These are phyloP conservation scores for Baryphthengus martii DNA, from an alignment of 2,113 vertebrate genomes.

Conservation along the genomic window DNA sequence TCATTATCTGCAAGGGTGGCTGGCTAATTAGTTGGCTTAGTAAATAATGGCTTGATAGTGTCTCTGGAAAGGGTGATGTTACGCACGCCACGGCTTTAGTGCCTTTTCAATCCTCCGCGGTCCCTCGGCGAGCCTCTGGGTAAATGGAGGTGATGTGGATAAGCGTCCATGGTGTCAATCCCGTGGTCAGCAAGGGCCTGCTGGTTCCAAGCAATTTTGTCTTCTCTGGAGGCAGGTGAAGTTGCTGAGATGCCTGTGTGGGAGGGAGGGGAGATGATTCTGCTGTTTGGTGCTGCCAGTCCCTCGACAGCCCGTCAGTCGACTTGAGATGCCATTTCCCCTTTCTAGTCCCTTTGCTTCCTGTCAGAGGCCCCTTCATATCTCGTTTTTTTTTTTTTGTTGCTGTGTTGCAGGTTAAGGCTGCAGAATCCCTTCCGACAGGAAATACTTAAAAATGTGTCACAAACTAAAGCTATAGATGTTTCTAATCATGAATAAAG, in stretches of 20 bases:
- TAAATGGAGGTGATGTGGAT: neutral
- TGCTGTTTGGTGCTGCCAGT: neutral
- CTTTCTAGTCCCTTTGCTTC: neutral
- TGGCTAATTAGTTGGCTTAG: conserved; percentile 41
- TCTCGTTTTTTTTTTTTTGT: neutral
- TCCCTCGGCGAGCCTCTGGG: neutral
- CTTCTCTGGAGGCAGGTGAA: neutral
- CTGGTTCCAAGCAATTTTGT: neutral
- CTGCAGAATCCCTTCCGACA: neutral
- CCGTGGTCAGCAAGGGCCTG: rapidly evolving
- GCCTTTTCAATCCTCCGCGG: neutral
- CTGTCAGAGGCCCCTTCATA: neutral
- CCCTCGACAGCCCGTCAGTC: neutral
- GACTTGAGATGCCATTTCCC: neutral
- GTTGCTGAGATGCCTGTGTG: rapidly evolving
- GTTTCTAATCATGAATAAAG: conserved; percentile 54
- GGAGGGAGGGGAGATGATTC: neutral
- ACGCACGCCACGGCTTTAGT: rapidly evolving
- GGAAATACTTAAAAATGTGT: neutral
- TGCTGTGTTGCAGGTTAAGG: neutral
- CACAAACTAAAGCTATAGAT: conserved; percentile 10
- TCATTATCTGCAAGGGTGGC: conserved; percentile 44
- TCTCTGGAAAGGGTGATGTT: neutral
- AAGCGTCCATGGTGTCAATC: neutral
- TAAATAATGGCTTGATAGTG: conserved; percentile 30